Conservation (phyloP, 2,888 invertebrate genomes). For the Formica aserva region DNA sequence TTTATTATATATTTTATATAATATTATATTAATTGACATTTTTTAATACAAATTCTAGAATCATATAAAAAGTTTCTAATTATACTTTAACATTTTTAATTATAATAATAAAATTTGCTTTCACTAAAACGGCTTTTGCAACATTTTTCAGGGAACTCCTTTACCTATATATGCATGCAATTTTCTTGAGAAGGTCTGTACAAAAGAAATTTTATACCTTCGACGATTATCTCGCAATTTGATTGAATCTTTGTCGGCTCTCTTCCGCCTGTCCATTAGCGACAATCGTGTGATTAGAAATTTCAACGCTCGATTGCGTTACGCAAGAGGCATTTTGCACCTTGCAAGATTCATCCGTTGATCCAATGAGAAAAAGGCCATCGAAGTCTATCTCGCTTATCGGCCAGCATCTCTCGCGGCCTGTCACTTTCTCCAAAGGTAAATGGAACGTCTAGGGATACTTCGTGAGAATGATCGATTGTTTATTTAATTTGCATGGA, state of each 20-base stretch:
- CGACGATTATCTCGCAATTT: constrained; percentile 31
- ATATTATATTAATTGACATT: background rate
- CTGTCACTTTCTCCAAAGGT: constrained; percentile 75
- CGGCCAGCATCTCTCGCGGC: constrained; percentile 53
- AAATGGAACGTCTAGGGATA: constrained; percentile 67
- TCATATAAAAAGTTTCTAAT: background rate
- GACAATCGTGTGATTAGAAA: constrained; percentile 36
- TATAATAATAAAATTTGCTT: constrained; percentile 19
- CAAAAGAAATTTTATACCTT: constrained; percentile 3
- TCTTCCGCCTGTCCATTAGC: constrained; percentile 44
- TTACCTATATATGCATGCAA: background rate
- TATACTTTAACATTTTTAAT: background rate
- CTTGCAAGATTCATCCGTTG: constrained; percentile 46
- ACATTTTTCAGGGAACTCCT: background rate
- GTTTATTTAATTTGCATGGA: constrained; percentile 48
- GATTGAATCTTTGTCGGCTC: constrained; percentile 23
- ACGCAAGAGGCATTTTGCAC: constrained; percentile 58
- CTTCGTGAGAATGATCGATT: constrained; percentile 40
- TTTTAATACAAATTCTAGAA: background rate
- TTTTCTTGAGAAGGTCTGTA: background rate
- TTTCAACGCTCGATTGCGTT: constrained; percentile 53
- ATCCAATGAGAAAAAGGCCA: constrained; percentile 61
- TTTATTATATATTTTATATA: background rate
- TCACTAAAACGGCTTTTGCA: background rate
- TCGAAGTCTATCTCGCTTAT: constrained; percentile 39